Evolutionary conservation across 1,140 invertebrate species (phyloP), one percentile per base, ranked within the genome.

Genomic region (Drosophila pallidifrons): DNA sequence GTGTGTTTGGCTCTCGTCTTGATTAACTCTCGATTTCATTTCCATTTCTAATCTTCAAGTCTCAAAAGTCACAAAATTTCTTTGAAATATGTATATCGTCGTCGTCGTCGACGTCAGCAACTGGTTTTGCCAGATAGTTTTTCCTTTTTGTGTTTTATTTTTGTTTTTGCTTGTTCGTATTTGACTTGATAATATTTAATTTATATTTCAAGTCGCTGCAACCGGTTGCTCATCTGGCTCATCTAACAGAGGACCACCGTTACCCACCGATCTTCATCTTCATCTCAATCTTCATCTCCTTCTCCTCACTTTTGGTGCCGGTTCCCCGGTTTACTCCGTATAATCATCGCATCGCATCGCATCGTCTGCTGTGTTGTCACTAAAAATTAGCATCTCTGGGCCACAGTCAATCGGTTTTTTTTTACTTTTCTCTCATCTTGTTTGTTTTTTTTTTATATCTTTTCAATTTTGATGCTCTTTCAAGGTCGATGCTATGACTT

Each of bases 321-420:
- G 82, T 70, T 79, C 51, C 51, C 30, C 28, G 51, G 28, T 32
- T 10, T 35, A 52, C 52, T 35, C 35, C 7, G 7, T 38, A 7
- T 11, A 38, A 38, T 38, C 20, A 25, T 25, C 16, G 16, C 16
- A 2, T 20, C 20, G 20, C 20, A 25, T 25, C 20, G 20, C 20
- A 25, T 25, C 38, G 38, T 47, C 43, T 67, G 61, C 61, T 57
- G n/a, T 61, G 68, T 66, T 77, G 79, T 77, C 76, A 75, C 46
- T 66, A 74, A 74, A 85, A 89, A 89, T 89, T 89, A 89, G 78
- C 85, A 90, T 89, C 85, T 78, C 61, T 71, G 46, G 43, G 41
- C 35, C 49, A 52, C 25, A 60, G 49, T 13, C 16, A 41, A 52
- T 43, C 41, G 41, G 54, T 49, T 68, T 72, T 70, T 32, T 70